phyloP scores from a whole-genome alignment of 1,140 invertebrate species.

The Whitmania pigra region DNA sequence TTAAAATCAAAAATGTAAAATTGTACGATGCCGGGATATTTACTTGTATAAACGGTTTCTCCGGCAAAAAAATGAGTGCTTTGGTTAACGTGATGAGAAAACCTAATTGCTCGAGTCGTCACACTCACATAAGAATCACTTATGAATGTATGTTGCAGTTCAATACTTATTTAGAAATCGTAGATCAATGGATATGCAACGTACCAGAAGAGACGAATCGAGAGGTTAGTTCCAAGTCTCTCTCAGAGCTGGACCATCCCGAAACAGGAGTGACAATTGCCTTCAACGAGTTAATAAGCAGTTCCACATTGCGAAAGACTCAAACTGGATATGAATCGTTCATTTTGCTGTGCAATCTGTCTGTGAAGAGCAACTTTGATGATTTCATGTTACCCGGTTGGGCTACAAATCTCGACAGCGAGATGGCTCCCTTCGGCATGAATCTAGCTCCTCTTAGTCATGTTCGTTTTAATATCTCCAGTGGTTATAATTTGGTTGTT shows the following conservation, averaged over 20 bases:
- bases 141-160: neutral
- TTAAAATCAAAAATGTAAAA: neutral
- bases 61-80: too few species aligned
- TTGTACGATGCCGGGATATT: neutral
- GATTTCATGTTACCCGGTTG: neutral
- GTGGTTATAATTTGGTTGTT: constrained; percentile 3
- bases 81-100: neutral
- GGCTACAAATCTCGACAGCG: neutral
- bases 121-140: neutral
- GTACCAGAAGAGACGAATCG: neutral
- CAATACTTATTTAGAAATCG: neutral
- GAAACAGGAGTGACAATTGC: neutral
- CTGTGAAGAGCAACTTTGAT: neutral
- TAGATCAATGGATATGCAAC: neutral
- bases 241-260: neutral
- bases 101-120: neutral
- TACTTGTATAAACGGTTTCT: neutral
- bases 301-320: neutral
- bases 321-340: too few species aligned
- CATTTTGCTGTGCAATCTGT: too few species aligned
- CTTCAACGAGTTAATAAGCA: neutral
- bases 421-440: neutral
- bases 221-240: neutral
- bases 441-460: neutral
- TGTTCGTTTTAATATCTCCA: neutral